phyloP scores from a whole-genome alignment of 2,113 vertebrate genomes.

The Litocranius walleri region DNA sequence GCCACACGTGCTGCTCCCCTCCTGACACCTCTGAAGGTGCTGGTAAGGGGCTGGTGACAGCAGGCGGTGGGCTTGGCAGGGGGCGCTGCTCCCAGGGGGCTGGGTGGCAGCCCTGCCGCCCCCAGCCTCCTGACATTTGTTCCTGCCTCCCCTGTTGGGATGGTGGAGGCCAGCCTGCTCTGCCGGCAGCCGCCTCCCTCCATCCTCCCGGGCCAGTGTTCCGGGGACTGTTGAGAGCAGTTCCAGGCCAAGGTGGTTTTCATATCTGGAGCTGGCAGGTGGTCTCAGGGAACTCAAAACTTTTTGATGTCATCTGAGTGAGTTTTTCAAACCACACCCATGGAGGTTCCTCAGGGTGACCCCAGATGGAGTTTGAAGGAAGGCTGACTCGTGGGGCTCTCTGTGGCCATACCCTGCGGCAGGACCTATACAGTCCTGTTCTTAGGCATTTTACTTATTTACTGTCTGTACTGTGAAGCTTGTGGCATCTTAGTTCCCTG shows the following conservation, averaged over 20 bases:
- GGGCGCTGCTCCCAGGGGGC: neutral
- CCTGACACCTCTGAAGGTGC: neutral
- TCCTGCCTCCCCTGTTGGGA: neutral
- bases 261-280: neutral
- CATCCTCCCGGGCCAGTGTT: neutral
- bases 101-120: neutral
- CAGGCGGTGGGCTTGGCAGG: neutral
- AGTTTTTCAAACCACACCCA: neutral
- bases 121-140: neutral
- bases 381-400: neutral
- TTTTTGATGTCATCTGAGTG: neutral
- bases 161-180: neutral
- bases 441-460: neutral
- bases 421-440: neutral
- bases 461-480: neutral
- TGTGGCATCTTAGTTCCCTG: neutral
- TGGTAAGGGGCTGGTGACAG: neutral
- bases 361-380: neutral
- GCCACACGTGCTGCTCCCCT: neutral
- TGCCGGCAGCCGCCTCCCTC: neutral
- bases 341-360: neutral
- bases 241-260: neutral
- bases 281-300: neutral
- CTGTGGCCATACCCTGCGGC: neutral
- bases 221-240: neutral